Base-by-base conservation (phyloP, 2,797 vertebrate species). In the Phalanger gymnotis region DNA sequence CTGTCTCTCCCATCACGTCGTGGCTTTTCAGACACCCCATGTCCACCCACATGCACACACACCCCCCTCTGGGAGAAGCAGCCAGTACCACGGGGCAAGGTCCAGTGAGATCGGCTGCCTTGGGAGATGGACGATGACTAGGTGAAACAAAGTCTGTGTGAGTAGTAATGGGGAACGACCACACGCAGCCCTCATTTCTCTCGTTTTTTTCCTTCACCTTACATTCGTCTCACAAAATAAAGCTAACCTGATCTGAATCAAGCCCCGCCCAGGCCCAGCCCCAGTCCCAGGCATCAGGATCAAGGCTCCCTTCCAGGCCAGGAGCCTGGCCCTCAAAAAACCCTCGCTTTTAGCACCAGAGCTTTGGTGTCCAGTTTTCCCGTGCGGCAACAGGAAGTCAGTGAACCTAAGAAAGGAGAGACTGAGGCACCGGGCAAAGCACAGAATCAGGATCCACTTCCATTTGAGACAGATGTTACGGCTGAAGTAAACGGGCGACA, bases 141-240 rank as follows among this genome's bases (percentile, higher is more conserved):
- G 3, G 4, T 4, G 55, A 53, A 22, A 66, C 0, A 93, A 95
- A 96, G 7, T 31, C 94, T 55, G 57, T 19, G 56, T 7, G 9
- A 31, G 90, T 56, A 54, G 31, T 25, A 54, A 94, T 40, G 12
- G 66, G 52, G 73, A 95, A 30, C 1, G 1, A 89, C 58, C 47
- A 90, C 13, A 31, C 2, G 0, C 58, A 54, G 92, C 0, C n/a
- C 92, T 40, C 53, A 92, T 30, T 96, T 92, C 47, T 40, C 94
- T 95, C 54, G 53, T 56, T 91, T 91, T 73, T 34, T n/a, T 34
- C 91, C 90, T 92, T 95, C 91, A 73, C 53, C 0, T 92, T 56
- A 95, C 92, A 91, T 73, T 91, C 81, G 34, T 34, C 95, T 97
- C 89, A 27, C 91, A 93, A 89, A 96, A 92, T 40, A 94, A 96